Conservation (phyloP, 2,888 invertebrate genomes). For the Diploptera punctata region DNA sequence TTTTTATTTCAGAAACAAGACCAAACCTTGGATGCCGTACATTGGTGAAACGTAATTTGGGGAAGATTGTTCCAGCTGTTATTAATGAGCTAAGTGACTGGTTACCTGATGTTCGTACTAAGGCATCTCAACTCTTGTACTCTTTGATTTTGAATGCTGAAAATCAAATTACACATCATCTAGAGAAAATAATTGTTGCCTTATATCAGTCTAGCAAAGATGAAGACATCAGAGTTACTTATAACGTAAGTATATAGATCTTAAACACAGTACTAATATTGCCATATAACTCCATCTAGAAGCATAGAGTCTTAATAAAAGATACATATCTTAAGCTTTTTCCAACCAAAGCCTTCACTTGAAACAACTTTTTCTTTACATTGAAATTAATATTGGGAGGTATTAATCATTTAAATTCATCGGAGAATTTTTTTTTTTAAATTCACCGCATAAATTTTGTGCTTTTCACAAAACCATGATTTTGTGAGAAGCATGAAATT, state of each 20-base stretch:
- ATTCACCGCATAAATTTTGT: too few relatives aligned
- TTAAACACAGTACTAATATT: too few relatives aligned
- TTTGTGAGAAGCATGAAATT: too few relatives aligned
- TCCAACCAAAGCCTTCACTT: too few relatives aligned
- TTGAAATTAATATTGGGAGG: too few relatives aligned
- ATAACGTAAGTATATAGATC: slow-evolving; percentile 63
- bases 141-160: slow-evolving; percentile 76
- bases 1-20: slow-evolving; percentile 53
- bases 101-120: slow-evolving; percentile 71
- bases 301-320: too few relatives aligned
- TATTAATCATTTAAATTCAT: too few relatives aligned
- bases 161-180: slow-evolving; percentile 72
- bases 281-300: too few relatives aligned
- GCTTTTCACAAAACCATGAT: too few relatives aligned
- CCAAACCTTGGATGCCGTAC: slow-evolving; percentile 88
- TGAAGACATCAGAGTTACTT: slow-evolving; percentile 67
- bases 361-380: too few relatives aligned
- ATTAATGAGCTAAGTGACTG: slow-evolving; percentile 77
- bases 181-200: slow-evolving; percentile 63
- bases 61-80: slow-evolving; percentile 76
- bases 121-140: slow-evolving; percentile 77
- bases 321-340: too few relatives aligned
- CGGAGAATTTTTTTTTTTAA: too few relatives aligned
- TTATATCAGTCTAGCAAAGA: slow-evolving; percentile 70
- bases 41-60: slow-evolving; percentile 76